Base-by-base conservation (phyloP, 2,113 vertebrate species). In the Carettochelys insculpta region DNA sequence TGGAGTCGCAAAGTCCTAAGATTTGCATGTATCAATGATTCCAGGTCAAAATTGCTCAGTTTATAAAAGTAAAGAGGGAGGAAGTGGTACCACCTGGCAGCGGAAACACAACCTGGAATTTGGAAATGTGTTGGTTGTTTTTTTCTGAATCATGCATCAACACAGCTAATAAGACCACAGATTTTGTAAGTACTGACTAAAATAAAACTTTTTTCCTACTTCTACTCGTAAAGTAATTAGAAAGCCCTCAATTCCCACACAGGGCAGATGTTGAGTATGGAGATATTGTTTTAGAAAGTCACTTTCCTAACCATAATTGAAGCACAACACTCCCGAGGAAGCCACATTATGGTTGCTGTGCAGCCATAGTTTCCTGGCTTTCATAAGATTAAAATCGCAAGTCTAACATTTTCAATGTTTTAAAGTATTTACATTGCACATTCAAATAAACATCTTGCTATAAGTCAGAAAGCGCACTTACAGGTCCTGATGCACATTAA, bases 71-170 rank as follows among this genome's bases (percentile, higher is more conserved):
- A 19, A 41, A 88, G 52, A 14, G 73, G 22, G 1, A 11, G 11
- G 27, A 1, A 0, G 38, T 77, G 76, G 16, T 51, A 38, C 65
- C 43, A 41, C 13, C 50, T 11, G 43, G 0, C 0, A 93, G 86
- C 38, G 10, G 17, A 16, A 48, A 19, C 2, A 6, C 45, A 41
- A 65, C 17, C 34, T 22, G 81, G 73, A 3, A 92, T 2, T 31
- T 48, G 43, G 56, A 1, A 5, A 12, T 14, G 25, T 80, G 86
- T 77, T 5, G 0, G 27, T n/a, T n/a, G n/a, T n/a, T 50, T 61
- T 24, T 61, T 47, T 82, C 56, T 68, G 81, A 43, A 4, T 81
- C 14, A 56, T 41, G 27, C 75, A 81, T 1, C 3, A 3, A 0
- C 61, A 29, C 34, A 11, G 87, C 51, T 11, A 88, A 91, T 1